phyloP scores from a whole-genome alignment of 2,797 vertebrate species.

The Scarus forsteni region DNA sequence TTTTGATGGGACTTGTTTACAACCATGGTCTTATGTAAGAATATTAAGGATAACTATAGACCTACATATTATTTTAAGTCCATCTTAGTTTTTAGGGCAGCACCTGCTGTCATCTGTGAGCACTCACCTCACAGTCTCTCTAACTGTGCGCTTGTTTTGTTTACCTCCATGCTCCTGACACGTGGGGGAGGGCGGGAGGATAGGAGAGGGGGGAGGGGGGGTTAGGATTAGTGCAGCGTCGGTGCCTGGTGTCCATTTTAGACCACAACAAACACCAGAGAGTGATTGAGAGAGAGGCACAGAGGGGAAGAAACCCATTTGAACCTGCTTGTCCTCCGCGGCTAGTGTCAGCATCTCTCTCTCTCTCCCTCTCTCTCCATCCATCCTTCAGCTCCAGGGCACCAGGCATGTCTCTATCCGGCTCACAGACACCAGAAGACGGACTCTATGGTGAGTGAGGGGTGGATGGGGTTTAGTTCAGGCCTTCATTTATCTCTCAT shows the following conservation, averaged over 20 bases:
- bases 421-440: slow-evolving; percentile 78
- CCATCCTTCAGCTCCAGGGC: slow-evolving; percentile 10
- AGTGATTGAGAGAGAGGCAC: slow-evolving; percentile 35
- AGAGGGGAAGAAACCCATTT: slow-evolving; percentile 21
- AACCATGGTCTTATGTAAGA: neutral
- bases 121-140: slow-evolving; percentile 11
- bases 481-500: slow-evolving; percentile 8
- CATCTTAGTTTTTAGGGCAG: no score
- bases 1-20: no score
- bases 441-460: slow-evolving; percentile 78
- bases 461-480: neutral
- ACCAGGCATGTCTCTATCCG: slow-evolving; percentile 76
- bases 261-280: slow-evolving; percentile 60
- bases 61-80: no score
- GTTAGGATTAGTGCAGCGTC: slow-evolving; percentile 64
- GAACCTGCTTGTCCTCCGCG: slow-evolving; percentile 54
- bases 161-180: slow-evolving; percentile 69
- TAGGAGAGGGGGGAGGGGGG: neutral
- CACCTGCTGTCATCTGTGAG: no score
- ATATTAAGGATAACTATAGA: neutral
- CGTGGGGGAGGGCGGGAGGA: slow-evolving; percentile 51
- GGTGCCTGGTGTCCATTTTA: slow-evolving; percentile 53
- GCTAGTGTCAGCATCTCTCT: slow-evolving; percentile 59
- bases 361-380: slow-evolving; percentile 17
- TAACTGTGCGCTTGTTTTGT: slow-evolving; percentile 57